These are phyloP conservation scores for Toxostoma redivivum DNA, from an alignment of 2,113 vertebrate genomes.

Conservation along the genomic window DNA sequence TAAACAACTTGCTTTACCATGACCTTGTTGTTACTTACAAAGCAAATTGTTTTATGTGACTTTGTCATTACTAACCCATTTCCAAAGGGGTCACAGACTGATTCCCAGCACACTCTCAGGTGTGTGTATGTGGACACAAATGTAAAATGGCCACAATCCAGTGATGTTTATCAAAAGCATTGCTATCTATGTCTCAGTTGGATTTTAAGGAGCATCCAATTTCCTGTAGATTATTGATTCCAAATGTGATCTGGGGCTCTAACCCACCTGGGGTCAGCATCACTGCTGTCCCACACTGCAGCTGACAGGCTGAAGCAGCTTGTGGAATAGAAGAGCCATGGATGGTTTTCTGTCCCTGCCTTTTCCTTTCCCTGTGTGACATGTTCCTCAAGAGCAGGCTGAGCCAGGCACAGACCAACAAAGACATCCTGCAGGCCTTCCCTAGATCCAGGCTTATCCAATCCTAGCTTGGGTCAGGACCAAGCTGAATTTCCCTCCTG, in stretches of 20 bases:
- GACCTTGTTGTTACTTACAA: background rate
- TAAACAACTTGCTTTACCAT: background rate
- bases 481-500: background rate
- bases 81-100: background rate
- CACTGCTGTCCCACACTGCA: background rate
- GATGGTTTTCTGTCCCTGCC: background rate
- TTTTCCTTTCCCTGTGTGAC: background rate
- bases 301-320: background rate
- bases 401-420: background rate
- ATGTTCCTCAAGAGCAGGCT: background rate
- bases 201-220: constrained; percentile 2
- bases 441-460: background rate
- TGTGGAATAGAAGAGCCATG: background rate
- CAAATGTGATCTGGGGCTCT: background rate
- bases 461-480: background rate
- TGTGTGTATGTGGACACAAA: background rate
- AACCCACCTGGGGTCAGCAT: background rate
- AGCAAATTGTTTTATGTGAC: background rate
- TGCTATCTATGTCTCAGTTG: background rate
- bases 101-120: background rate
- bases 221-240: background rate
- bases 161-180: background rate
- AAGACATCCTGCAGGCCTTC: background rate
- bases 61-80: background rate
- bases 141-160: background rate